Evolutionary conservation across 2,113 vertebrate species (phyloP), one percentile per base, ranked within the genome.

Genomic region (Microtus oregoni): DNA sequence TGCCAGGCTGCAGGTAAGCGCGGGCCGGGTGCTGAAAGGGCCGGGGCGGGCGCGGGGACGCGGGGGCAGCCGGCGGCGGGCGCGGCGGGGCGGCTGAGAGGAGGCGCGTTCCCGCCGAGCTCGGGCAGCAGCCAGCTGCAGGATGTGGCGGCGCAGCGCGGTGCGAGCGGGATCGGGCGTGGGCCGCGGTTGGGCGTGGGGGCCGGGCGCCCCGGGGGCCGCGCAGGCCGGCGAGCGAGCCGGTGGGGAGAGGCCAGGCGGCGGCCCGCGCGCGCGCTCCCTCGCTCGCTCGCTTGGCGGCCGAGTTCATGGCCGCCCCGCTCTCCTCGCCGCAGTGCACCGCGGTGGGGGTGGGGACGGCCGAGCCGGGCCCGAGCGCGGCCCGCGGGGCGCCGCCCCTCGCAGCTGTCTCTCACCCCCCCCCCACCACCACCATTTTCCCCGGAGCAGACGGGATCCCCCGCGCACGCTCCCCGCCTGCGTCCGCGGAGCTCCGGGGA

Each of bases 1-100:
- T 86, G 93, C 91, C 91, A 67, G 94, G 90, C 90, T 97, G 96
- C 96, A 97, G 96, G 94, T 96, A 96, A 97, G 96, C 91, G 95
- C 93, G 91, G 95, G 90, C 94, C 47, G 38, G 97, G 81, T 81
- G 96, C 95, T 78, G 94, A 92, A 93, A 92, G 95, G 93, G 91
- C 90, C 65, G 93, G 89, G 78, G 30, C 93, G 86, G 96, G 85
- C 93, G 86, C 94, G 78, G 78, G 73, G 85, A 65, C 90, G 94
- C 95, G 85, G 95, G 96, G 95, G 86, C 86, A 91, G 94, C 95
- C 38, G 89, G 90, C 68, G 61, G 83, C 87, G 63, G 79, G 94
- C 76, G 78, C 87, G 52, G 93, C 79, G 79, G 75, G 92, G 92
- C 73, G 65, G 95, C 96, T 86, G 76, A 65, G 95, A 91, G 70